Base-by-base conservation (phyloP, 2,113 vertebrate species). In the Odontesthes bonariensis region DNA sequence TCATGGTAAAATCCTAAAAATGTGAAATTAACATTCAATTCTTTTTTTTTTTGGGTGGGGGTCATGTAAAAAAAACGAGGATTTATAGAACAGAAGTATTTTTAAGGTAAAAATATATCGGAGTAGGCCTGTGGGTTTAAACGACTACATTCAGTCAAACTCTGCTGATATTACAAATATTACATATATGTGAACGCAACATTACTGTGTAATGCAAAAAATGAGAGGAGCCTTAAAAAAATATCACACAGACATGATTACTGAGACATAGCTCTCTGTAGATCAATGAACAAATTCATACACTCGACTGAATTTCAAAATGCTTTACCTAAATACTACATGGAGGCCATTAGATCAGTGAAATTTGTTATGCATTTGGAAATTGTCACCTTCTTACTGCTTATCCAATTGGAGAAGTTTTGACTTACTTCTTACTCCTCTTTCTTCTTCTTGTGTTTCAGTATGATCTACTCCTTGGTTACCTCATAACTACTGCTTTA, bases 401-500 rank as follows among this genome's bases (percentile, higher is more conserved):
- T 57, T 40, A n/a, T 75, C 60, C 55, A 67, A 40, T 67, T 32
- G 68, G 33, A 40, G 23, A 42, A 4, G 31, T 58, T 60, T 71
- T 20, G 9, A 59, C 63, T 84, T n/a, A 73, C 40, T 64, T 64
- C 14, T 16, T 40, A 1, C 35, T 83, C 33, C 72, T 52, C 81
- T 35, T 73, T 89, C 51, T 75, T 92, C 64, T 79, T 92, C 49
- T 91, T 91, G 55, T 93, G 67, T 93, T 93, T 62, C 90, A 95
- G 94, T 93, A 92, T 94, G 94, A 90, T 94, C 92, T 94, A 94
- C 93, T 92, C 92, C 86, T 89, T 94, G 92, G 93, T 94, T 89
- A 94, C 92, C 88, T 94, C 93, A 84, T 94, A 95, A 93, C 91
- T 79, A 77, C 76, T 64, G 79, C 90, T 75, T 59, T 71, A 62